phyloP scores from a whole-genome alignment of 1,140 invertebrate genomes.

The Anadara kagoshimensis region DNA sequence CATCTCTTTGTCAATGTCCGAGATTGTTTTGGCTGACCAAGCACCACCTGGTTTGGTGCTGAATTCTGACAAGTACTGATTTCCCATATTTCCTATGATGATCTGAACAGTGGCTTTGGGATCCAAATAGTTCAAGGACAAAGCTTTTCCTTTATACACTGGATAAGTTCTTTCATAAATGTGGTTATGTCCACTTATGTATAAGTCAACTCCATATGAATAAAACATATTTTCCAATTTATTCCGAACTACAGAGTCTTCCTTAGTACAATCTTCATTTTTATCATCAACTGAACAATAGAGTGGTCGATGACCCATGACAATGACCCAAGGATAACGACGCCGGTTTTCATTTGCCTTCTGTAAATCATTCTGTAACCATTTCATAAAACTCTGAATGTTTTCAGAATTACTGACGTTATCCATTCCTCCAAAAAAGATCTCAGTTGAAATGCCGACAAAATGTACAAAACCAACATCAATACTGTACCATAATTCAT shows the following conservation, averaged over 20 bases:
- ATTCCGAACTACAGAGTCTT: constrained; percentile 40
- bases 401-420: background rate
- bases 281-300: constrained; percentile 64
- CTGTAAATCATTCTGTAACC: constrained; percentile 62
- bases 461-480: constrained; percentile 68
- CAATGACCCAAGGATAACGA: constrained; percentile 70
- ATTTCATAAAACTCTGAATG: constrained; percentile 49
- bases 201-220: constrained; percentile 92
- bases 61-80: constrained; percentile 67
- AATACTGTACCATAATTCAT: constrained; percentile 74
- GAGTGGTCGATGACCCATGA: constrained; percentile 69
- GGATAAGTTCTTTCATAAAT: constrained; percentile 96
- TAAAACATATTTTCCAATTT: constrained; percentile 89
- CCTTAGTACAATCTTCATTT: constrained; percentile 47
- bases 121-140: constrained; percentile 56
- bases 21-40: constrained; percentile 57
- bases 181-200: constrained; percentile 98
- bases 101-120: constrained; percentile 63
- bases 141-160: constrained; percentile 87
- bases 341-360: constrained; percentile 58
- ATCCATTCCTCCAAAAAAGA: constrained; percentile 43
- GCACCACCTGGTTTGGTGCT: constrained; percentile 38
- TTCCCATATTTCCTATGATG: constrained; percentile 58
- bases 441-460: constrained; percentile 61
- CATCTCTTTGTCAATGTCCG: constrained; percentile 52